phyloP scores from a whole-genome alignment of 2,888 invertebrate genomes.

The Drosophila histrio region DNA sequence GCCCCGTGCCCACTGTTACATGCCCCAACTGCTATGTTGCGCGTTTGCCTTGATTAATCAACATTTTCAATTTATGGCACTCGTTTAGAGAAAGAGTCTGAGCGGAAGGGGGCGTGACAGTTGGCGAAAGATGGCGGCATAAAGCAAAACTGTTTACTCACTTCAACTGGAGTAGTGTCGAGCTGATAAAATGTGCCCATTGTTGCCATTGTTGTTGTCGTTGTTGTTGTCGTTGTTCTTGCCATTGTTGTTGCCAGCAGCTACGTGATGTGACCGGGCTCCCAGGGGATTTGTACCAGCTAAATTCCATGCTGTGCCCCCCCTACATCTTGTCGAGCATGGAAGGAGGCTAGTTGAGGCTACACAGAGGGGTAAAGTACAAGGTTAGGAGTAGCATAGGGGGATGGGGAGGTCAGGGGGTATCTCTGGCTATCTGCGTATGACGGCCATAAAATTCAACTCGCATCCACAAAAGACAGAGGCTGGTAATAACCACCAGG shows the following conservation, averaged over 20 bases:
- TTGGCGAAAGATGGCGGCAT: slow-evolving; percentile 41
- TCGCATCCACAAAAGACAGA: slow-evolving; percentile 47
- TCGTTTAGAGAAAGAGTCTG: slow-evolving; percentile 28
- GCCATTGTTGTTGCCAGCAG: slow-evolving; percentile 20
- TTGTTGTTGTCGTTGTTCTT: slow-evolving; percentile 9
- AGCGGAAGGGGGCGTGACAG: not conserved
- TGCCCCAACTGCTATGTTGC: slow-evolving; percentile 6
- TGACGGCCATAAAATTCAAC: slow-evolving; percentile 75
- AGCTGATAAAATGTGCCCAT: slow-evolving; percentile 62
- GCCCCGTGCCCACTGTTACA: not conserved
- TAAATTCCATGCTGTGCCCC: slow-evolving; percentile 54
- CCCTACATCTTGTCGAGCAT: too few relatives aligned
- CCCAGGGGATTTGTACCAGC: slow-evolving; percentile 73
- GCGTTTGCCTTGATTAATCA: slow-evolving; percentile 74
- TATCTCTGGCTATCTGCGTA: slow-evolving; percentile 65
- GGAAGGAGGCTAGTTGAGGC: not conserved
- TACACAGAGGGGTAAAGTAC: not conserved
- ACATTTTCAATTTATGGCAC: slow-evolving; percentile 75
- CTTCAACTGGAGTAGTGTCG: slow-evolving; percentile 70
- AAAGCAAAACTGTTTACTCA: slow-evolving; percentile 77
- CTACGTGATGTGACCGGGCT: slow-evolving; percentile 70
- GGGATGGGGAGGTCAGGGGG: not conserved
- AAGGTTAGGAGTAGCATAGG: not conserved
- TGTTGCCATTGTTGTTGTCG: slow-evolving; percentile 29
- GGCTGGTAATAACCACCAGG: slow-evolving; percentile 66